Evolutionary conservation across 2,797 vertebrate genomes (phyloP), one percentile per base, ranked within the genome.

Genomic region (Bucorvus abyssinicus): DNA sequence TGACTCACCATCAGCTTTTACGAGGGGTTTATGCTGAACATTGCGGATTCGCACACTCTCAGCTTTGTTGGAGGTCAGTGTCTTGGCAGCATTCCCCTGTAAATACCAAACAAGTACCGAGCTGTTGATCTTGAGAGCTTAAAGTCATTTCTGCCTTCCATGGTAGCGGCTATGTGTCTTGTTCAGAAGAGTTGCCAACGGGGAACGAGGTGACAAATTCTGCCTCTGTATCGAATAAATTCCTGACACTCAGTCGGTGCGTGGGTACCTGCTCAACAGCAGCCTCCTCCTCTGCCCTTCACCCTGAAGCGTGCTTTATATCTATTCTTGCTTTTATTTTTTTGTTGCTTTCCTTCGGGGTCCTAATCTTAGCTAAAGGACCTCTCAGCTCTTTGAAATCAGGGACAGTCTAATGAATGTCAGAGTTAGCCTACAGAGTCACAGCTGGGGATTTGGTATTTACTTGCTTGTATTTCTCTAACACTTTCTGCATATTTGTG

Each of bases 1-100:
- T 94, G 95, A 88, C 82, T 96, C 85, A 78, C 55, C 77, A 78
- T 60, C 50, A 84, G 47, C 69, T 96, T 90, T 95, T 96, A 86
- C 0, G 23, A 90, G 84, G 59, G 73, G 67, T 91, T 94, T 94
- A 65, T 82, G 61, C 73, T 79, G 83, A 88, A 91, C 83, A 67
- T 94, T 67, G 69, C 55, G 15, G 55, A 93, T 94, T 93, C 80
- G 63, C 69, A 83, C 82, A 45, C 76, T 86, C 38, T 26, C 3
- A 3, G 82, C 87, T 94, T 91, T 79, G 61, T 84, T 3, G 12
- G 82, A 92, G 91, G 84, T 93, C 87, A 90, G 12, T 94, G 91
- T 56, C 44, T 88, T 93, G 89, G 89, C 91, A 95, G 52, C 38
- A 23, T 76, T 81, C 52, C 85, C 55, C 63, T 67, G 52, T 73